These are phyloP conservation scores for Bos taurus DNA, from an alignment of 2,113 vertebrate species.

Conservation along the genomic window ARS-UCD2.0 NC_037351.1:25649001-25649500, in stretches of 20 bases:
- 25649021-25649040: background rate
- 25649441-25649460: background rate
- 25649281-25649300: background rate
- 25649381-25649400: background rate
- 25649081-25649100: background rate
- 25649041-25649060: background rate
- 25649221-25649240: background rate
- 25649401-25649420: background rate
- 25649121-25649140: background rate
- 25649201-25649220: background rate
- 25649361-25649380: background rate
- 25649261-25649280: background rate
- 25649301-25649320: background rate
- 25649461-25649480: background rate
- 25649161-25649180: background rate
- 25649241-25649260: background rate
- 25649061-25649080: background rate
- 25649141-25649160: background rate
- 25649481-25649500: background rate
- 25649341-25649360: background rate
- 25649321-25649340: background rate
- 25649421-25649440: background rate
- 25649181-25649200: background rate
- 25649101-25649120: background rate
- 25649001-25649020: background rate